A percentile compares a stretch with the other conserved stretches of the same genome.
These are phyloP conservation scores for Orcinus orca DNA, from an alignment of 2,113 vertebrate species.

Conservation along the genomic window DNA sequence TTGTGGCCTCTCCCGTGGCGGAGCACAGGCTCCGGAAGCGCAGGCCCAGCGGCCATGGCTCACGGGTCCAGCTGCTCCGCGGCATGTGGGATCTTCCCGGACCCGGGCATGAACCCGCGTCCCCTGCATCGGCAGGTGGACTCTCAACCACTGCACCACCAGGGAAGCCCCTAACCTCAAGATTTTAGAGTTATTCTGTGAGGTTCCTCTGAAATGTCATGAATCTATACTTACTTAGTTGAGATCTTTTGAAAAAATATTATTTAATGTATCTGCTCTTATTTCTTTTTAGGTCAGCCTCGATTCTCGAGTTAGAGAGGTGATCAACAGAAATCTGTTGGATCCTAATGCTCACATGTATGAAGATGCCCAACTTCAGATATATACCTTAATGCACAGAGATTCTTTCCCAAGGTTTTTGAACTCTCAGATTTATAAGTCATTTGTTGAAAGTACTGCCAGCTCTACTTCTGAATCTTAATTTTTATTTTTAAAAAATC, in stretches of 20 bases:
- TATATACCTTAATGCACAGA: slow-evolving; percentile 91
- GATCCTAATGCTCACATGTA: slow-evolving; percentile 89
- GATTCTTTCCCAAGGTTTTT: slow-evolving; percentile 92
- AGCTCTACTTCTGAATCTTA: slow-evolving; percentile 86
- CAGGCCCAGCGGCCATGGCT: no score
- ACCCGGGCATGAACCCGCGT: no score
- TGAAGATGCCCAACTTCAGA: slow-evolving; percentile 90
- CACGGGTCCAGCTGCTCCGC: no score
- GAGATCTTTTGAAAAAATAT: not conserved
- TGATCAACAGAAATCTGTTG: slow-evolving; percentile 89
- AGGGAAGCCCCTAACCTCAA: not conserved
- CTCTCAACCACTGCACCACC: no score
- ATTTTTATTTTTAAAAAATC: slow-evolving; percentile 69
- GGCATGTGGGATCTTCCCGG: no score
- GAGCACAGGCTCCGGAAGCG: no score
- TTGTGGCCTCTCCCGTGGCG: no score
- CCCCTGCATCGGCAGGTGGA: no score
- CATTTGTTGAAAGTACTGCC: slow-evolving; percentile 86
- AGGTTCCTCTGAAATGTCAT: slow-evolving; percentile 1
- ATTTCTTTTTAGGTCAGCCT: slow-evolving; percentile 88
- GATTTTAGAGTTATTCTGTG: not conserved
- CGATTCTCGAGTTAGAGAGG: slow-evolving; percentile 90
- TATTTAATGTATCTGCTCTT: slow-evolving; percentile 65
- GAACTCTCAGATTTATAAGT: slow-evolving; percentile 90
- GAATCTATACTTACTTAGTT: not conserved